These are phyloP conservation scores for Athalia cordata DNA, from an alignment of 2,888 invertebrate genomes.

Conservation along the genomic window DNA sequence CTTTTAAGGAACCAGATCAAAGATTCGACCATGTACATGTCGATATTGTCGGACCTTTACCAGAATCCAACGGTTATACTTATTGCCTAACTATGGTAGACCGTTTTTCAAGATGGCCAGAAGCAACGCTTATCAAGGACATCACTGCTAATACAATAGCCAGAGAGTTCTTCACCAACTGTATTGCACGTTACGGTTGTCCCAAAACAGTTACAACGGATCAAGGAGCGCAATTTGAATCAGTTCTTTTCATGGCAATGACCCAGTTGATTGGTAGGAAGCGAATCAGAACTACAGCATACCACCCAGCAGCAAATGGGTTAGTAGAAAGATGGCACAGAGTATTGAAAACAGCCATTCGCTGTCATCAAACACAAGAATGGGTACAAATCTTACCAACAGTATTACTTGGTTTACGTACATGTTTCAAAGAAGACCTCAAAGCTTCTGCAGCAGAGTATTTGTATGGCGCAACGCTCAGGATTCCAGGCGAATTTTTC, in stretches of 20 bases:
- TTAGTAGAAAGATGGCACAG: constrained; percentile 70
- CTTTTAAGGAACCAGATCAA: constrained; percentile 52
- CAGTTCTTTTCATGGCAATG: constrained; percentile 54
- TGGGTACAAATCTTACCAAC: constrained; percentile 62
- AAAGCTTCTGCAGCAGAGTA: constrained; percentile 60
- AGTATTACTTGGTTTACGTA: constrained; percentile 63
- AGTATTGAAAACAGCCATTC: constrained; percentile 67
- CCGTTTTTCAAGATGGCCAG: constrained; percentile 58
- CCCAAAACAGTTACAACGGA: constrained; percentile 65
- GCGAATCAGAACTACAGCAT: constrained; percentile 58
- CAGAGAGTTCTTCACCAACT: constrained; percentile 62
- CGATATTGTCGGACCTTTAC: constrained; percentile 71
- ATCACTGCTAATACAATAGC: constrained; percentile 60
- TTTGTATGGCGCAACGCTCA: constrained; percentile 58
- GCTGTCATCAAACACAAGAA: constrained; percentile 50
- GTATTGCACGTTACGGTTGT: constrained; percentile 71
- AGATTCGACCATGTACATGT: constrained; percentile 70
- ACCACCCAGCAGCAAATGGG: constrained; percentile 68
- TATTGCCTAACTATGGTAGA: constrained; percentile 52
- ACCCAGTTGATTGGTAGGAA: constrained; percentile 51
- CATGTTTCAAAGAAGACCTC: constrained; percentile 59
- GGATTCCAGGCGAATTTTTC: constrained; percentile 58
- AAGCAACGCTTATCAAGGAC: constrained; percentile 56
- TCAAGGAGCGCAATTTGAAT: constrained; percentile 63
- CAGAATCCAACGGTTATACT: constrained; percentile 56